Base-by-base conservation (phyloP, 2,888 invertebrate genomes). In the Drosophila fulvimacula region DNA sequence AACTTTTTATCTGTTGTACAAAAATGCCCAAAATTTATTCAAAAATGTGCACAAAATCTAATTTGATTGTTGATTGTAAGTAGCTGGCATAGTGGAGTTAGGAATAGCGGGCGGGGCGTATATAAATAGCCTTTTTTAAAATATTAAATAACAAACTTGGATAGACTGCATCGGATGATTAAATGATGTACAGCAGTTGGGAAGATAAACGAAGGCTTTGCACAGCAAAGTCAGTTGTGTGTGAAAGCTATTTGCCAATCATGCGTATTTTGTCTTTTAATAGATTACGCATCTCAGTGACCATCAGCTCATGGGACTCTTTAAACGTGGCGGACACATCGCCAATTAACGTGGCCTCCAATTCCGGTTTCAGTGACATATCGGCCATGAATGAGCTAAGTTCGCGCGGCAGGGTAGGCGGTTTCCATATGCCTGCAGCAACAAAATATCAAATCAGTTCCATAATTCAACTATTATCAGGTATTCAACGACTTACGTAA, bases 211-310 rank as follows among this genome's bases (percentile, higher is more conserved):
- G 34, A 41, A 44, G 62, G 67, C 77, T 84, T 82, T 81, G 85
- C 83, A 82, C 83, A 84, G 83, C 83, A 81, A 85, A 85, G 68
- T 61, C 72, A 4, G 17, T 24, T 11, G 4, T 21, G 24, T 15
- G 24, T 30, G 39, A 57, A 52, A 21, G 56, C 69, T 90, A 92
- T 82, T 92, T 92, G 77, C 90, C 89, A 60, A 91, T 80, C 91
- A 92, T 92, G 36, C 92, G 92, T 51, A 92, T 90, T 90, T 93
- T 93, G 76, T 93, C 92, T 73, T 92, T 92, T 46, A 93, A 79
- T 49, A 92, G 86, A 77, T 91, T 91, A 52, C 90, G 85, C 56
- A 92, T 77, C 69, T 93, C 92, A 19, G 88, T 89, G 34, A 92
- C 73, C 79, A 92, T 91, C 58, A 91, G 84, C 56, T 90, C 87